Conservation (phyloP, 2,888 invertebrate genomes). For the Lutraria lutraria region DNA sequence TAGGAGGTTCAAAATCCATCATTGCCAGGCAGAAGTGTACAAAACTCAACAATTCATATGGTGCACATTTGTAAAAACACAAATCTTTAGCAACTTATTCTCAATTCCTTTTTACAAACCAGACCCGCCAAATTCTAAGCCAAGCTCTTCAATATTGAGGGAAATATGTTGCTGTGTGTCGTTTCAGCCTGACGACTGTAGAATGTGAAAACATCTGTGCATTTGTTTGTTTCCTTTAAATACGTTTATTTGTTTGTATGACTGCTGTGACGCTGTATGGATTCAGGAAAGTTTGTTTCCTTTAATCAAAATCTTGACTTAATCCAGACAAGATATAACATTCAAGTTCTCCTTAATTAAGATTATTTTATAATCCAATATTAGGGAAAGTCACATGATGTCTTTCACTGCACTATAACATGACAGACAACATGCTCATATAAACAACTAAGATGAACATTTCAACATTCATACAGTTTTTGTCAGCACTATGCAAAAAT, state of each 20-base stretch:
- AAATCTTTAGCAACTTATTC: not conserved
- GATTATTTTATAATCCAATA: not conserved
- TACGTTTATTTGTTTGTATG: slow-evolving; percentile 6
- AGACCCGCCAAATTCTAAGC: not conserved
- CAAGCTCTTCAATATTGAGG: not conserved
- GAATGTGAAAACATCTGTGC: slow-evolving; percentile 34
- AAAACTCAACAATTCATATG: not conserved
- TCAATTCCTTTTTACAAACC: not conserved
- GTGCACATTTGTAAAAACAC: slow-evolving; percentile 12
- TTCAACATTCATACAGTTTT: not conserved
- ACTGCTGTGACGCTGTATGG: not conserved
- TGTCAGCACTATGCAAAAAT: not conserved
- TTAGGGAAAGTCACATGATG: not conserved
- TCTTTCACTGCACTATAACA: not conserved
- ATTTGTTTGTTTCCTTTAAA: slow-evolving; percentile 8
- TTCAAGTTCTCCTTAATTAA: not conserved
- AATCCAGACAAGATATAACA: not conserved
- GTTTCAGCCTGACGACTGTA: slow-evolving; percentile 30
- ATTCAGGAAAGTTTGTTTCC: not conserved
- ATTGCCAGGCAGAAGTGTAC: slow-evolving; percentile 34
- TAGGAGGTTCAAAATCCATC: slow-evolving; percentile 59
- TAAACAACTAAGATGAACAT: no score
- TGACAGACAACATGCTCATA: not conserved
- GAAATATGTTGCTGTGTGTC: slow-evolving; percentile 1
- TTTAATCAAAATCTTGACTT: not conserved